phyloP scores from a whole-genome alignment of 2,113 vertebrate genomes.

The Coreoperca whiteheadi region DNA sequence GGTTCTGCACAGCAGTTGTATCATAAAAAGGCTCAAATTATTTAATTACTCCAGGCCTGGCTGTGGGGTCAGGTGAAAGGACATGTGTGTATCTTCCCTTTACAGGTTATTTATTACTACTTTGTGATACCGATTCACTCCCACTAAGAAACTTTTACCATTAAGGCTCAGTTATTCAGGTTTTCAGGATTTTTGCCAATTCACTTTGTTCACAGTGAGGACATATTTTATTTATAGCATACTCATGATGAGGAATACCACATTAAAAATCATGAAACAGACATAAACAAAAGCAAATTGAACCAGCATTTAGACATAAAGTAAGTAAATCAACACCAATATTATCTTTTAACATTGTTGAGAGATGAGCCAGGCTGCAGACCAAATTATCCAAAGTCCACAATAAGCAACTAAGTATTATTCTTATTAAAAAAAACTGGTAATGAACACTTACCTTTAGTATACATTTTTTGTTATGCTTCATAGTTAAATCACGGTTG shows the following conservation, averaged over 20 bases:
- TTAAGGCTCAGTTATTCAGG: constrained; percentile 25
- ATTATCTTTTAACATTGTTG: background rate
- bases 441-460: background rate
- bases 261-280: constrained; percentile 16
- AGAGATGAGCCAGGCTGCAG: background rate
- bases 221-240: background rate
- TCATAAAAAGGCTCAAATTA: background rate
- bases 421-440: background rate
- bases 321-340: constrained; percentile 1
- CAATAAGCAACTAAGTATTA: background rate
- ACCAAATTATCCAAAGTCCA: background rate
- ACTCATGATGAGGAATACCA: constrained; percentile 8
- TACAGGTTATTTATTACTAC: constrained; percentile 31
- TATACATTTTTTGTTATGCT: background rate
- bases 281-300: constrained; percentile 13
- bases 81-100: constrained; percentile 12
- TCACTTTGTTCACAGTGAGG: constrained; percentile 16
- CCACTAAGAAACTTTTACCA: constrained; percentile 1
- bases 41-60: constrained; percentile 32
- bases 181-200: constrained; percentile 11
- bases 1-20: background rate
- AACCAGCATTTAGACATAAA: constrained; percentile 16
- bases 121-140: constrained; percentile 22
- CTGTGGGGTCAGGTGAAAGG: constrained; percentile 29
- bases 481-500: background rate